phyloP scores from a whole-genome alignment of 2,888 invertebrate genomes.

The Herminia tarsipennalis region DNA sequence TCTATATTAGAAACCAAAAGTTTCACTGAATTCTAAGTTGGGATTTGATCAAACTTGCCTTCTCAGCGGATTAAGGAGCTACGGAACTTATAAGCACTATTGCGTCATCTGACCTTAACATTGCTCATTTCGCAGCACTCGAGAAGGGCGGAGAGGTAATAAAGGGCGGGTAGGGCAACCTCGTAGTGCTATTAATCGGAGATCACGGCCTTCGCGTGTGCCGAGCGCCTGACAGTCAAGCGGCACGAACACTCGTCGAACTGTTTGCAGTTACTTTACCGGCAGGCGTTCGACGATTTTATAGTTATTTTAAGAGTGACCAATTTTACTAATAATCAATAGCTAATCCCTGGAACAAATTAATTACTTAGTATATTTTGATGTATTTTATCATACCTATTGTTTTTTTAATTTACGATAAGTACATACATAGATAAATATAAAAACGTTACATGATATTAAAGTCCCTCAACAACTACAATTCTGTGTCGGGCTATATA shows the following conservation, averaged over 20 bases:
- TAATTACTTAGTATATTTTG: no score
- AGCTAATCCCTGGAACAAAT: no score
- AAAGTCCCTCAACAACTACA: no score
- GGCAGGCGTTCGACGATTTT: constrained; percentile 61
- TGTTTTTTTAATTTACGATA: no score
- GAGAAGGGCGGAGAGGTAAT: constrained; percentile 66
- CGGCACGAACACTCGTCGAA: constrained; percentile 62
- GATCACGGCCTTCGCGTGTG: constrained; percentile 79
- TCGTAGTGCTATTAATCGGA: constrained; percentile 70
- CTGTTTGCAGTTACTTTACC: constrained; percentile 61
- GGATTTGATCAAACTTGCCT: constrained; percentile 34
- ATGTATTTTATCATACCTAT: no score
- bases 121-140: constrained; percentile 59
- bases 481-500: no score
- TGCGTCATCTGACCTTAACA: constrained; percentile 64
- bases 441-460: no score
- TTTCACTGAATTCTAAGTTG: constrained; percentile 25
- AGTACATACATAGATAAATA: no score
- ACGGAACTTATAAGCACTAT: constrained; percentile 26
- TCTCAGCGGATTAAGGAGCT: constrained; percentile 23
- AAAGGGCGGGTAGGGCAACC: constrained; percentile 66
- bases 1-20: constrained; percentile 14
- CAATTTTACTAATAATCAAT: neutral
- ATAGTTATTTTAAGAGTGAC: constrained; percentile 18
- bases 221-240: constrained; percentile 68